A percentile compares a stretch with the other conserved stretches of the same genome.
phyloP scores from a whole-genome alignment of 2,113 vertebrate genomes.

The Notiomystis cincta region DNA sequence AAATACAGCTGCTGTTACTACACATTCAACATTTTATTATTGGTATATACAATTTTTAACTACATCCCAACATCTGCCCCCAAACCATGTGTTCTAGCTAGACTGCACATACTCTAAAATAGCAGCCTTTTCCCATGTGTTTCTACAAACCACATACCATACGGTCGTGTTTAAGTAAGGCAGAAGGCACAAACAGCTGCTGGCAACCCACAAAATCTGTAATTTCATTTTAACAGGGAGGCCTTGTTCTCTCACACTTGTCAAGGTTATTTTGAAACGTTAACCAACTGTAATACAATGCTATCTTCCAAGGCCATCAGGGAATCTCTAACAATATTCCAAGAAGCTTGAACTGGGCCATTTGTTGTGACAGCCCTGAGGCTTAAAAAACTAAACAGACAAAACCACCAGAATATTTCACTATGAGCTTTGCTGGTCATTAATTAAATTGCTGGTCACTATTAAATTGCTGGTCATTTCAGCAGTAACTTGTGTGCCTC shows the following conservation, averaged over 20 bases:
- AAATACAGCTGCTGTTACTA: neutral
- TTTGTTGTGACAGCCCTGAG: neutral
- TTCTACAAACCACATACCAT: neutral
- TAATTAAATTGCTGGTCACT: neutral
- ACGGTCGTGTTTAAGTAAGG: neutral
- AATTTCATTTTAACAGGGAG: neutral
- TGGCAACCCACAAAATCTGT: neutral
- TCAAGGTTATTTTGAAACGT: neutral
- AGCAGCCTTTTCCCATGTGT: neutral
- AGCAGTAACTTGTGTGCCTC: neutral
- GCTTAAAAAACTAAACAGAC: neutral
- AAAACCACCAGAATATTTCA: neutral
- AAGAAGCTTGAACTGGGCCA: neutral
- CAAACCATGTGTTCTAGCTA: conserved; percentile 25
- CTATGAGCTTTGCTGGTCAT: neutral
- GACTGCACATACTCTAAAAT: neutral
- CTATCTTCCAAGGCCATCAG: neutral
- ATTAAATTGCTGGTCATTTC: neutral
- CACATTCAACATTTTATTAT: neutral
- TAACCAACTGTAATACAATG: neutral
- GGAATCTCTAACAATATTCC: neutral
- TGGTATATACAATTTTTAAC: neutral
- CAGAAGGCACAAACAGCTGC: conserved; percentile 34
- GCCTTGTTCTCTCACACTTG: neutral
- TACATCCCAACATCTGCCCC: conserved; percentile 22